Conservation (phyloP, 23 tunicate genomes). For the Styela clava region DNA sequence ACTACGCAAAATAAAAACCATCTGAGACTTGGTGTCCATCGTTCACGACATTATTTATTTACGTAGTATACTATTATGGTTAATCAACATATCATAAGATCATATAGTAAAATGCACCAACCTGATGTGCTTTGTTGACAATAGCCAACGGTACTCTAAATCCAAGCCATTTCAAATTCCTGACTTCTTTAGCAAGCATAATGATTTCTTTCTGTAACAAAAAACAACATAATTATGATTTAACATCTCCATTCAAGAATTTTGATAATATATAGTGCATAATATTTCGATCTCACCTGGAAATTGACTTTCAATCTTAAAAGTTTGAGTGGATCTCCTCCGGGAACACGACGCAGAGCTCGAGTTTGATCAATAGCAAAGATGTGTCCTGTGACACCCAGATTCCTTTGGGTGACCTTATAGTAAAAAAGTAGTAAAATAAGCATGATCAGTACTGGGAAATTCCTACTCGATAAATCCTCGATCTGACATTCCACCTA, state of each 20-base stretch:
- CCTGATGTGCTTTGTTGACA: conserved; percentile 99
- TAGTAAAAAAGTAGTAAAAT: neutral
- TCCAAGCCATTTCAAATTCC: conserved; percentile 97
- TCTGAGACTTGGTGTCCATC: too few species aligned
- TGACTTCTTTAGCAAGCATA: conserved; percentile 90
- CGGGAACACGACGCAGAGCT: conserved; percentile 26
- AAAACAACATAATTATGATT: too few species aligned
- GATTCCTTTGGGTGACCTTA: conserved; percentile 81
- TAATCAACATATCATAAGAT: too few species aligned
- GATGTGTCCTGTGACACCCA: conserved; percentile 84
- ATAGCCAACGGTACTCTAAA: conserved; percentile 91
- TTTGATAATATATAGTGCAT: neutral
- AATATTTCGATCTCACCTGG: conserved; percentile 64
- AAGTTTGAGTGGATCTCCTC: conserved; percentile 52
- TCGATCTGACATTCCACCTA: too few species aligned
- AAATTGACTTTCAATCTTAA: conserved; percentile 69
- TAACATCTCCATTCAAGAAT: neutral
- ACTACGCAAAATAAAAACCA: too few species aligned
- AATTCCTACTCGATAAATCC: too few species aligned
- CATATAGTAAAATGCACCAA: too few species aligned
- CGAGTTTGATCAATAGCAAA: conserved; percentile 88
- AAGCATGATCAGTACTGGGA: neutral
- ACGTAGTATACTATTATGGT: too few species aligned
- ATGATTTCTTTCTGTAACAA: conserved; percentile 81
- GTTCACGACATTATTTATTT: too few species aligned